Evolutionary conservation across 2,113 vertebrate species (phyloP).

Genomic region (Pipra filicauda): DNA sequence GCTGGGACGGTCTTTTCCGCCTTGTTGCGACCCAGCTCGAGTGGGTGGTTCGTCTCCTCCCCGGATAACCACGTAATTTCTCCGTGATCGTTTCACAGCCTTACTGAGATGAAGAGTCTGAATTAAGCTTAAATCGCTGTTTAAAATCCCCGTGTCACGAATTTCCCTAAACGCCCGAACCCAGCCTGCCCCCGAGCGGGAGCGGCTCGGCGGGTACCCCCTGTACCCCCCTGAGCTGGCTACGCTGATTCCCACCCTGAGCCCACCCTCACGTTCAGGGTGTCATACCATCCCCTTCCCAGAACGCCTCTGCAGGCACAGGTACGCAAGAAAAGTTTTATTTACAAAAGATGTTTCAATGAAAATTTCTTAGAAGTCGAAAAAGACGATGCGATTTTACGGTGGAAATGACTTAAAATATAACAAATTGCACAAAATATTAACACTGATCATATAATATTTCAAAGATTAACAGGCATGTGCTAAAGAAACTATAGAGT

Average conservation of each 20-base stretch:
- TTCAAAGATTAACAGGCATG: slow-evolving; percentile 71
- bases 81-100: not conserved
- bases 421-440: slow-evolving; percentile 86
- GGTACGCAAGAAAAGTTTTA: slow-evolving; percentile 58
- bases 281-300: not conserved
- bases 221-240: not conserved
- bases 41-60: not conserved
- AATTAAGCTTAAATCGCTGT: not conserved
- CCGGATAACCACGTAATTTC: not conserved
- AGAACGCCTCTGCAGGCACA: not conserved
- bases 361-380: slow-evolving; percentile 40
- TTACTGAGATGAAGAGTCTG: not conserved
- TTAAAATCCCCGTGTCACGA: not conserved
- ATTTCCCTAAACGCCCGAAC: not conserved
- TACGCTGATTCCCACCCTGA: not conserved
- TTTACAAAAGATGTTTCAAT: slow-evolving; percentile 64
- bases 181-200: not conserved
- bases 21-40: no score
- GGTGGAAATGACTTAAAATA: slow-evolving; percentile 72
- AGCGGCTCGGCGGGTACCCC: not conserved
- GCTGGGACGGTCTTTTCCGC: fast-evolving
- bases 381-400: slow-evolving; percentile 65
- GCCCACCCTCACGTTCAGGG: not conserved
- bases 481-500: slow-evolving; percentile 66
- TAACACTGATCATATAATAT: slow-evolving; percentile 84